phyloP scores from a whole-genome alignment of 1,140 invertebrate species.

The Goniozus legneri region DNA sequence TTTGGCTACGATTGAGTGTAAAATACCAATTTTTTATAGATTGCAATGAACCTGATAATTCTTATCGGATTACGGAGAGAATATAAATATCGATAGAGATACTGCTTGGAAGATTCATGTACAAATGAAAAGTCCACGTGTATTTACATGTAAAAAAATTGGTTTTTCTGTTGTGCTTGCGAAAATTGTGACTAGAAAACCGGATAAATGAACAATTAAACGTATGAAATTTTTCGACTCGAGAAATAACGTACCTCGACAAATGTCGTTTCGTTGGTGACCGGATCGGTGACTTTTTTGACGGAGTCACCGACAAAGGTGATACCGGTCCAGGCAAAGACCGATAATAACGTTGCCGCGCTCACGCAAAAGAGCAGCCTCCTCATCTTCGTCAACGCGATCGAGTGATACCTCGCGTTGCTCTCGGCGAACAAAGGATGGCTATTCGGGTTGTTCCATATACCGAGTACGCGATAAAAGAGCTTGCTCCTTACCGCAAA shows the following conservation, averaged over 20 bases:
- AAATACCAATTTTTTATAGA: too few relatives aligned
- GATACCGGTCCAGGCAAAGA: conserved; percentile 67
- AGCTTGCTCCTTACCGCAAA: conserved; percentile 69
- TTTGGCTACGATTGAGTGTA: too few relatives aligned
- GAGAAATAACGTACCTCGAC: conserved; percentile 53
- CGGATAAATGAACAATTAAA: background rate
- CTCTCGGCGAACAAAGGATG: conserved; percentile 82
- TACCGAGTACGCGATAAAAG: conserved; percentile 72
- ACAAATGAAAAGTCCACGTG: background rate
- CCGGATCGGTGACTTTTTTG: conserved; percentile 63
- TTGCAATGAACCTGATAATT: too few relatives aligned
- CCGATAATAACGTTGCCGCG: conserved; percentile 58
- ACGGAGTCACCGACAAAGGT: conserved; percentile 76
- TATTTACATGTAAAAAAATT: too few relatives aligned
- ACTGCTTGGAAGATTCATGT: too few relatives aligned
- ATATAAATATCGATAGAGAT: too few relatives aligned
- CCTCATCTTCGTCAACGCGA: conserved; percentile 73
- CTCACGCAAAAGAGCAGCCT: conserved; percentile 67
- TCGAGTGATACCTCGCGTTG: conserved; percentile 69
- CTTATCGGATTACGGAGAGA: too few relatives aligned
- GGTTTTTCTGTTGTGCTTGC: too few relatives aligned
- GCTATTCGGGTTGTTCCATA: conserved; percentile 77
- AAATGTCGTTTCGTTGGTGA: conserved; percentile 68
- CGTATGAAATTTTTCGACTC: too few relatives aligned
- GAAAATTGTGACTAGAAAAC: too few relatives aligned